phyloP scores from a whole-genome alignment of 1,140 invertebrate genomes.

The Ceratoteleas bidentatus region DNA sequence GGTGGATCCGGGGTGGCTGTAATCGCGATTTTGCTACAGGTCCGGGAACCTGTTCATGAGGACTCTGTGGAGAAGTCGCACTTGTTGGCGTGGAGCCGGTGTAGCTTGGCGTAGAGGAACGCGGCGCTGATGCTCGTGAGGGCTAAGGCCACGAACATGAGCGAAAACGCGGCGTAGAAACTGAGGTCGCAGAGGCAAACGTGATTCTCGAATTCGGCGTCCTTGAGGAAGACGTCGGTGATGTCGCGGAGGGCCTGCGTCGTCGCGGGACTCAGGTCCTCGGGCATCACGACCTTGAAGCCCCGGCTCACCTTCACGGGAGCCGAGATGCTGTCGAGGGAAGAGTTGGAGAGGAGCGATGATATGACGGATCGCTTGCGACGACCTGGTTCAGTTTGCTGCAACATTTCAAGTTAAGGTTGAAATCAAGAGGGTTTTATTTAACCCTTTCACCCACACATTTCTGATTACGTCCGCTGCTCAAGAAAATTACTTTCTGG shows the following conservation, averaged over 20 bases:
- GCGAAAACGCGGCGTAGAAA: constrained; percentile 74
- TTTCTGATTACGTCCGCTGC: no score
- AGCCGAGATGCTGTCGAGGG: constrained; percentile 72
- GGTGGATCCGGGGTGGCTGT: no score
- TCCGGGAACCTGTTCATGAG: no score
- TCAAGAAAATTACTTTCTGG: no score
- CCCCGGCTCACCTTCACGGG: constrained; percentile 84
- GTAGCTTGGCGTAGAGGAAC: constrained; percentile 74
- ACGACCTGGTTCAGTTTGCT: constrained; percentile 84
- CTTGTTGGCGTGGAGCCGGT: constrained; percentile 69
- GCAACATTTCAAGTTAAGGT: constrained; percentile 22
- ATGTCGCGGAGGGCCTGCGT: constrained; percentile 70
- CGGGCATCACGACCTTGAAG: constrained; percentile 85
- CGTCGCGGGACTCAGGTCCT: constrained; percentile 81
- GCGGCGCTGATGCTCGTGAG: constrained; percentile 72
- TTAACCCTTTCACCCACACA: no score
- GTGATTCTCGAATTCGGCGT: constrained; percentile 54
- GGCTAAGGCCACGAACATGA: constrained; percentile 72
- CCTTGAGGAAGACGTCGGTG: constrained; percentile 68
- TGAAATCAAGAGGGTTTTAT: no score
- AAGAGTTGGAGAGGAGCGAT: constrained; percentile 70
- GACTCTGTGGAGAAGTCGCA: constrained; percentile 52
- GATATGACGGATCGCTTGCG: constrained; percentile 81
- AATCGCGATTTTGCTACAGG: no score
- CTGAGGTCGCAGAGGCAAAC: constrained; percentile 76